Base-by-base conservation (phyloP, 2,113 vertebrate species). In the Ginglymostoma cirratum region DNA sequence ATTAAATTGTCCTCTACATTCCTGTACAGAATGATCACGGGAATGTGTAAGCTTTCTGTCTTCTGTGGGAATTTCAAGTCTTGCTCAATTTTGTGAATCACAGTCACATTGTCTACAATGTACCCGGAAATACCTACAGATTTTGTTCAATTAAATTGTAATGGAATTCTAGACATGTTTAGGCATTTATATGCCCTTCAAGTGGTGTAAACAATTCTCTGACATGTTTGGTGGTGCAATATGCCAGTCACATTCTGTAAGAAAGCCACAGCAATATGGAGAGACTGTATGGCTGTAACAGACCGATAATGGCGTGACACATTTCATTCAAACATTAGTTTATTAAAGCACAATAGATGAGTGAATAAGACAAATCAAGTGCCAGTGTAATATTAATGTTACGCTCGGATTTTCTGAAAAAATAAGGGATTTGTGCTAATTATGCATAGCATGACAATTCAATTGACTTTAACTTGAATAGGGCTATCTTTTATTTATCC, bases 161-260 rank as follows among this genome's bases (percentile, higher is more conserved):
- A 65, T 93, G 90, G 34, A 65, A 93, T 66, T 87, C 45, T 93
- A 67, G 61, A 93, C 90, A 93, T 93, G 61, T 93, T 66, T 61
- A 93, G 90, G 61, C 55, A 66, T 93, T 93, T 93, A 61, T 66
- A n/a, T 15, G 4, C 48, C 48, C 89, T 92, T 65, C 61, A 66
- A 66, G 34, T 38, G 61, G 90, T 15, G 3, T n/a, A 38, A 30
- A 66, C 34, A 8, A 17, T n/a, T 93, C 34, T n/a, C 17, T 66
- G 61, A 66, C n/a, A 67, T 66, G n/a, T 65, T 66, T 67, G n/a
- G 61, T 38, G 21, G 17, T 93, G 61, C 15, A 66, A 66, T 93
- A 17, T 67, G 61, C 90, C 30, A 93, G 55, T 66, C 34, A 15
- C 61, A 93, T 61, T 66, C 38, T 93, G n/a, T 66, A 61, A 23